Evolutionary conservation across 2,113 vertebrate species (phyloP), one percentile per base, ranked within the genome.

Genomic region (Larimichthys crocea): DNA sequence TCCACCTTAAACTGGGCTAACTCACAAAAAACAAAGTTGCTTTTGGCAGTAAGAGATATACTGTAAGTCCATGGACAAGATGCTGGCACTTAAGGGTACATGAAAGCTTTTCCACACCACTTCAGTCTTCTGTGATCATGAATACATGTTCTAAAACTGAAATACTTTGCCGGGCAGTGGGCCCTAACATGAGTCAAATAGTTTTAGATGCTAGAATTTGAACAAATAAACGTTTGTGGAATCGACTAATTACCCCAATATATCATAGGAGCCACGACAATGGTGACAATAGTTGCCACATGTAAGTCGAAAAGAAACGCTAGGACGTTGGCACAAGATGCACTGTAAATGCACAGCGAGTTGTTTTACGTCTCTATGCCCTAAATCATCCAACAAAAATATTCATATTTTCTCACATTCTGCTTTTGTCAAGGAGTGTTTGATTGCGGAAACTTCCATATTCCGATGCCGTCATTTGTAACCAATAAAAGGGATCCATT

Each of bases 401-500:
- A 22, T 31, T 72, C 20, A 24, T 4, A 59, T 68, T 74, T 68
- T 46, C 29, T 83, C 60, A 76, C 44, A 71, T 40, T 72, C 85
- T 76, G 72, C 73, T 73, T 84, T 89, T 69, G 88, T 92, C 88
- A 90, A 88, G 78, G 82, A 92, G 89, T 89, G 91, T 93, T 91
- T 90, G 86, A 94, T 92, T 86, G 91, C 83, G 55, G 89, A 88
- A 94, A 86, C 62, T 72, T 90, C 88, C 86, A 84, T 83, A 91
- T 91, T 90, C 84, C 65, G 87, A 89, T 90, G 91, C 89, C 82
- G 84, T 91, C 88, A 89, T 91, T 80, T 91, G 62, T 61, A 11
- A 84, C 71, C 55, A 24, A 77, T 80, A 65, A 65, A 65, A 62
- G 64, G 22, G 76, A 81, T 84, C 82, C 63, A 56, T 24, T 56